Conservation (phyloP, 1,140 invertebrate species). For the Drosophila busckii region DNA sequence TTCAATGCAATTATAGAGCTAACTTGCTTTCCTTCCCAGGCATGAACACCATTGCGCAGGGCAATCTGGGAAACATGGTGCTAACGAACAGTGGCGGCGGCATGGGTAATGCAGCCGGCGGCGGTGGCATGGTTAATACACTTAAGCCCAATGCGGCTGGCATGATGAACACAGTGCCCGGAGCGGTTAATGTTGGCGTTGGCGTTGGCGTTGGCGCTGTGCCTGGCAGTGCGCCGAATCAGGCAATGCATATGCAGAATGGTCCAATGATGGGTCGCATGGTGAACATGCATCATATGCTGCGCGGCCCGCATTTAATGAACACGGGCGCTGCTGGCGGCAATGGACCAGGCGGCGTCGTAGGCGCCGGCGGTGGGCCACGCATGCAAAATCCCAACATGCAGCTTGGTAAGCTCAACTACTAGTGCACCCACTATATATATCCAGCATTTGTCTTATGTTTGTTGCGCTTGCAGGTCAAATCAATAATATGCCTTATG, state of each 20-base stretch:
- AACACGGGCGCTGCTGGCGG: conserved; percentile 51
- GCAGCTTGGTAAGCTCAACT: conserved; percentile 60
- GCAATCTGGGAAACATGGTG: conserved; percentile 84
- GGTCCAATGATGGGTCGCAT: conserved; percentile 84
- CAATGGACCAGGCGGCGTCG: conserved; percentile 39
- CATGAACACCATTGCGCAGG: conserved; percentile 82
- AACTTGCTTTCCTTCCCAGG: conserved; percentile 76
- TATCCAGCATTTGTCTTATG: neutral
- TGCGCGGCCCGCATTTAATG: conserved; percentile 70
- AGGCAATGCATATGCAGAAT: conserved; percentile 82
- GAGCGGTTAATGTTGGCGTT: conserved; percentile 34
- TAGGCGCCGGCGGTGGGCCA: conserved; percentile 62
- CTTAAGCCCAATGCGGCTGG: conserved; percentile 80
- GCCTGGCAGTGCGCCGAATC: conserved; percentile 47
- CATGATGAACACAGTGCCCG: conserved; percentile 80
- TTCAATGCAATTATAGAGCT: neutral
- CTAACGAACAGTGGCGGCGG: conserved; percentile 85
- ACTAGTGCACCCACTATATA: neutral
- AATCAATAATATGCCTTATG: conserved; percentile 77
- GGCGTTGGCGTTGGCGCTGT: conserved; percentile 52
- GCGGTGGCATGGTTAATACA: conserved; percentile 43
- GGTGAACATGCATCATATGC: conserved; percentile 81
- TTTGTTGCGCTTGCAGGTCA: conserved; percentile 39
- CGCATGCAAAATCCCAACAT: conserved; percentile 79
- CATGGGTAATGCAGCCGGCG: conserved; percentile 77